Conservation (phyloP, 2,888 invertebrate genomes). For the Leucophenga montana region DNA sequence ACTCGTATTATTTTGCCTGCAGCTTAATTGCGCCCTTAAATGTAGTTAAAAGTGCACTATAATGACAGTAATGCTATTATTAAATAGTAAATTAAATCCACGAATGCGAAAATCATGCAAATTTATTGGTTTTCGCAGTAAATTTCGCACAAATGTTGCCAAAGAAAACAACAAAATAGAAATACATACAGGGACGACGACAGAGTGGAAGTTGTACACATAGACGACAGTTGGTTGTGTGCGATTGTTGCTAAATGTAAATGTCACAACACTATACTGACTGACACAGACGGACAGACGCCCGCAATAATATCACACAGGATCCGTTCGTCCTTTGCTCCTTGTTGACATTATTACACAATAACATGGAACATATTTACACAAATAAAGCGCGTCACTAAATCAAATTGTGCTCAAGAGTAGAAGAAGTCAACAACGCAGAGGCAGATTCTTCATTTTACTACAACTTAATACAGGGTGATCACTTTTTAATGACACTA, state of each 20-base stretch:
- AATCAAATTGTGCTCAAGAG: conserved; percentile 56
- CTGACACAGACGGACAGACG: conserved; percentile 37
- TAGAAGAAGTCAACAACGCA: conserved; percentile 31
- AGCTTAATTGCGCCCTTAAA: not conserved
- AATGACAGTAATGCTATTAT: conserved; percentile 45
- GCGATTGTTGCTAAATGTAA: conserved; percentile 54
- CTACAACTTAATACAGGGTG: conserved; percentile 61
- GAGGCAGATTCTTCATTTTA: conserved; percentile 53
- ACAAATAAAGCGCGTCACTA: conserved; percentile 54
- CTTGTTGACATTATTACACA: conserved; percentile 64
- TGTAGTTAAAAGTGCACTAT: not conserved
- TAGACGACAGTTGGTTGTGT: conserved; percentile 33
- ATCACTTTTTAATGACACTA: conserved; percentile 68
- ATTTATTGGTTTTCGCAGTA: conserved; percentile 37
- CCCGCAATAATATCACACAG: conserved; percentile 29
- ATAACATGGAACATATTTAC: conserved; percentile 28
- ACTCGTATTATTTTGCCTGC: not conserved
- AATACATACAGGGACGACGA: not conserved
- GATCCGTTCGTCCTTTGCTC: conserved; percentile 44
- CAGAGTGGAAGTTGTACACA: conserved; percentile 25
- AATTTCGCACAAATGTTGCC: conserved; percentile 23
- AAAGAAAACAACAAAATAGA: not conserved
- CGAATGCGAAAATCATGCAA: conserved; percentile 64
- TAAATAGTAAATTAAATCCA: conserved; percentile 62
- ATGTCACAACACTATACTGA: conserved; percentile 38